A percentile compares a stretch with the other conserved stretches of the same genome.
phyloP scores from a whole-genome alignment of 2,113 vertebrate species.

The Nasalis larvatus region DNA sequence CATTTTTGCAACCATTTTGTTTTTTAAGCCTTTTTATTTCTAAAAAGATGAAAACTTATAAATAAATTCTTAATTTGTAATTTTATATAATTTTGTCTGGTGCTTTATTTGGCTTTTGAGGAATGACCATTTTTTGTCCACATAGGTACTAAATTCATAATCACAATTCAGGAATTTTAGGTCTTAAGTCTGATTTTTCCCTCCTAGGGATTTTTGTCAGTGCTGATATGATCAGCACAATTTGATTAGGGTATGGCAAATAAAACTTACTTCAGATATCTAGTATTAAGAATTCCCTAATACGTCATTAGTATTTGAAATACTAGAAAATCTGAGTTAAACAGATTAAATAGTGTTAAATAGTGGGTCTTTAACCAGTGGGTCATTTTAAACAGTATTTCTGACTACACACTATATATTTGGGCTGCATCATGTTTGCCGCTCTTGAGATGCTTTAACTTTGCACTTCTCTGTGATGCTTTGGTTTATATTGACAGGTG shows the following conservation, averaged over 20 bases:
- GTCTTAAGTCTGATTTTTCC: neutral
- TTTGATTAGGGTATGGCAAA: neutral
- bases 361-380: neutral
- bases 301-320: neutral
- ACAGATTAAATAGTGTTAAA: neutral
- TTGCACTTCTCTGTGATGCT: neutral
- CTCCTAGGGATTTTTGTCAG: neutral
- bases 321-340: constrained; percentile 18
- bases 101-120: constrained; percentile 60
- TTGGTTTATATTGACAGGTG: neutral
- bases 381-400: neutral
- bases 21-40: constrained; percentile 75
- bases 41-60: constrained; percentile 68
- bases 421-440: neutral
- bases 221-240: neutral
- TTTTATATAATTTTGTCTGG: constrained; percentile 64
- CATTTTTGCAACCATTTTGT: constrained; percentile 48
- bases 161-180: constrained; percentile 20
- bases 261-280: neutral
- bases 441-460: neutral
- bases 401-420: neutral
- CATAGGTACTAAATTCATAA: neutral
- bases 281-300: neutral
- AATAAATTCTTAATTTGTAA: constrained; percentile 82
- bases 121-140: neutral